Conservation (phyloP, 2,797 vertebrate genomes). For the Spinibarbus caldwelli region DNA sequence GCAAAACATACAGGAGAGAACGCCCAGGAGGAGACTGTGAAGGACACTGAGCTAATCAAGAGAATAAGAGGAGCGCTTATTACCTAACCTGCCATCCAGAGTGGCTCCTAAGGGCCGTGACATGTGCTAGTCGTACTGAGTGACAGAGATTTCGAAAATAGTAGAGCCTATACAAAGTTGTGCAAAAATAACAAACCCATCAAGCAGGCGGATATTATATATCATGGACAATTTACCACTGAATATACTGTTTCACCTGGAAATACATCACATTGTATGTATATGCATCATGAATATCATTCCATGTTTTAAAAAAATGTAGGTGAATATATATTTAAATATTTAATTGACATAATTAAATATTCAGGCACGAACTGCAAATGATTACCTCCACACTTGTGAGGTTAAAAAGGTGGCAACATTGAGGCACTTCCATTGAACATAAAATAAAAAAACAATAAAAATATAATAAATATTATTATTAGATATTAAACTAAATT, state of each 20-base stretch:
- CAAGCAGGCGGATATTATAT: too few relatives aligned
- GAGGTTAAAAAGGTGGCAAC: too few relatives aligned
- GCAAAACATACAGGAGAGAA: slow-evolving; percentile 36
- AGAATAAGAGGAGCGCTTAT: slow-evolving; percentile 31
- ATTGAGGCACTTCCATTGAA: too few relatives aligned
- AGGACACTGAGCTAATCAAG: slow-evolving; percentile 48
- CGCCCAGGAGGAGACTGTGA: slow-evolving; percentile 26
- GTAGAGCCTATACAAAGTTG: too few relatives aligned
- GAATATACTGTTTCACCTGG: not conserved
- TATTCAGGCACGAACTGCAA: not conserved
- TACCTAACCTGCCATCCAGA: slow-evolving; percentile 33
- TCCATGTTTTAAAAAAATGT: not conserved
- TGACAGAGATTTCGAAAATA: too few relatives aligned
- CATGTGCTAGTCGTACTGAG: slow-evolving; percentile 13
- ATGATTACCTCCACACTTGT: too few relatives aligned
- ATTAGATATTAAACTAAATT: too few relatives aligned
- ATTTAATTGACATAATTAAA: not conserved
- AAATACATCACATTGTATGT: not conserved
- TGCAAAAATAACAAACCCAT: too few relatives aligned
- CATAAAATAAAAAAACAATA: too few relatives aligned
- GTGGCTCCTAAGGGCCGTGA: slow-evolving; percentile 21
- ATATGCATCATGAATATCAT: not conserved
- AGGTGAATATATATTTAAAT: not conserved
- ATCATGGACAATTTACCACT: too few relatives aligned
- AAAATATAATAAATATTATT: too few relatives aligned